phyloP scores from a whole-genome alignment of 2,113 vertebrate genomes.

The Solea senegalensis region DNA sequence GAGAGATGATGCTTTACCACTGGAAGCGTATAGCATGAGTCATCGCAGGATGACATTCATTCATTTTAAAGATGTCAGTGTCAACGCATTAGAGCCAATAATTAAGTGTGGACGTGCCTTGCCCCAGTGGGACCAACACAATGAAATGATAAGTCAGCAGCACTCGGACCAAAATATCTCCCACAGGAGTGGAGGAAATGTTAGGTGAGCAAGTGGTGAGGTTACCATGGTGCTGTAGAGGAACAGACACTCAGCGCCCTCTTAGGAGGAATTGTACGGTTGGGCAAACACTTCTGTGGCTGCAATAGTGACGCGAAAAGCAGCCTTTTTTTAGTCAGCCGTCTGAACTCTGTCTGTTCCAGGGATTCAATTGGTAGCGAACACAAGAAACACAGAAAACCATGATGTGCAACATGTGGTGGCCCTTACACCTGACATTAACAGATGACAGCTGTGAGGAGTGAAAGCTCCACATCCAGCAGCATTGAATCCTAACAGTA shows the following conservation, averaged over 20 bases:
- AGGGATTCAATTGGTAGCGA: no score
- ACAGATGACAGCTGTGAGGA: no score
- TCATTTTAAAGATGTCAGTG: neutral
- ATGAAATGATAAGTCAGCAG: neutral
- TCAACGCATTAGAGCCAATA: neutral
- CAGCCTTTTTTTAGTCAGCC: no score
- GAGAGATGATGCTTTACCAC: neutral
- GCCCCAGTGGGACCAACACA: neutral
- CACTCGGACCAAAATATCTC: conserved; percentile 16
- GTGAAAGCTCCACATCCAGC: no score
- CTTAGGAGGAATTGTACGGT: neutral
- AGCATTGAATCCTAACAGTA: no score
- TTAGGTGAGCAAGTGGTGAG: neutral
- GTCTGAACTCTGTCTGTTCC: no score
- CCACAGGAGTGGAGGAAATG: conserved; percentile 20
- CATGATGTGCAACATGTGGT: no score
- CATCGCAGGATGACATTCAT: neutral
- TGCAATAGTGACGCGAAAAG: neutral
- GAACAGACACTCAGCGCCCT: conserved; percentile 31
- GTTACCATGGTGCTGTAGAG: conserved; percentile 33
- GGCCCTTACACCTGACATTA: no score
- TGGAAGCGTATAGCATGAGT: conserved; percentile 18
- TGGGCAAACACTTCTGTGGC: neutral
- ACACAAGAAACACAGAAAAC: no score
- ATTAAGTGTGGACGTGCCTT: neutral